These are phyloP conservation scores for Lontra canadensis DNA, from an alignment of 2,113 vertebrate genomes.

Conservation along the genomic window DNA sequence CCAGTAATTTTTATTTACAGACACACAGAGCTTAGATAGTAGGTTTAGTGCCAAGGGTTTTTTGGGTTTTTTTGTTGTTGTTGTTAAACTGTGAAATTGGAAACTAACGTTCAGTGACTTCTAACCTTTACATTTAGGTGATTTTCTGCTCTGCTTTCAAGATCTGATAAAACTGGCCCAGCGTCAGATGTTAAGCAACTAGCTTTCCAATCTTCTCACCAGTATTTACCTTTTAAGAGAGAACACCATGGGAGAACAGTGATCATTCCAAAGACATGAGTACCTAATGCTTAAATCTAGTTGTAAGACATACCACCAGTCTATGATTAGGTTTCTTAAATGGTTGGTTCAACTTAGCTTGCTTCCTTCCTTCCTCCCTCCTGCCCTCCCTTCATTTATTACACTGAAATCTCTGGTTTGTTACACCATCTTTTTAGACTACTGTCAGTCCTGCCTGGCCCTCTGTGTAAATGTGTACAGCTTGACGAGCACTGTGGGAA, in stretches of 20 bases:
- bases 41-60: neutral
- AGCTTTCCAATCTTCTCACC: neutral
- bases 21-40: neutral
- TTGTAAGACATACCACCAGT: neutral
- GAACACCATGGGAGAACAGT: neutral
- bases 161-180: slow-evolving; percentile 45
- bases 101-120: neutral
- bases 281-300: neutral
- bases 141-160: slow-evolving; percentile 26
- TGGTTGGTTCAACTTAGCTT: neutral
- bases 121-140: neutral
- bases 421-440: neutral
- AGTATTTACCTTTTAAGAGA: slow-evolving; percentile 23
- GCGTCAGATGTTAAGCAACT: slow-evolving; percentile 18
- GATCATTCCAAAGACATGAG: neutral
- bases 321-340: neutral
- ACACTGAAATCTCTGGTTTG: neutral
- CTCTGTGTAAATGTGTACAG: neutral
- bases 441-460: neutral
- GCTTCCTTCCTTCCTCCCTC: neutral
- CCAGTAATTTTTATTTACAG: neutral
- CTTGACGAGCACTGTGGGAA: neutral
- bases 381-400: neutral
- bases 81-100: neutral
- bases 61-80: neutral